These are phyloP conservation scores for Polydrusus pterygomalis DNA, from an alignment of 2,888 invertebrate species.

Conservation along the genomic window DNA sequence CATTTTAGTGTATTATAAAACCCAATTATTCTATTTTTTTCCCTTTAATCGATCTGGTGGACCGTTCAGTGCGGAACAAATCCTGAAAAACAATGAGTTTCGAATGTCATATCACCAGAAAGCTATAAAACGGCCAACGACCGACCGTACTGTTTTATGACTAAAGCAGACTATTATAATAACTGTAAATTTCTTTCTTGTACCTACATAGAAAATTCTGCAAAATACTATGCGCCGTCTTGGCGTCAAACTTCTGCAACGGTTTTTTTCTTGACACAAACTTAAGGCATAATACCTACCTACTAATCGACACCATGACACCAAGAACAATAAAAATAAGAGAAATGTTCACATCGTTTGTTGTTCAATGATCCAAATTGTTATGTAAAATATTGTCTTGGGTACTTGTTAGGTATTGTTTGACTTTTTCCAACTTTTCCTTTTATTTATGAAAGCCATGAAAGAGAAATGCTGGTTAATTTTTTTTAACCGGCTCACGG, in stretches of 20 bases:
- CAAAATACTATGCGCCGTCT: slow-evolving; percentile 1
- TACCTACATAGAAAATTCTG: slow-evolving; percentile 40
- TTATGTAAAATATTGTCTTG: slow-evolving; percentile 11
- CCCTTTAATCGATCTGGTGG: slow-evolving; percentile 9
- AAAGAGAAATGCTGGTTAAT: not conserved
- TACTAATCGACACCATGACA: no score
- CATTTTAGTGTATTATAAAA: not conserved
- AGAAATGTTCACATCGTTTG: slow-evolving; percentile 7
- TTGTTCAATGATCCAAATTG: slow-evolving; percentile 6
- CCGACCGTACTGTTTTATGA: slow-evolving; percentile 42
- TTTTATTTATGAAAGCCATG: not conserved
- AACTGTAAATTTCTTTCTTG: slow-evolving; percentile 49
- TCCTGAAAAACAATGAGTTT: slow-evolving; percentile 38
- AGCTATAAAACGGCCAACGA: slow-evolving; percentile 46
- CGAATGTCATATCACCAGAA: slow-evolving; percentile 32
- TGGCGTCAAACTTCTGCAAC: slow-evolving; percentile 18
- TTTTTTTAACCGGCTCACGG: not conserved
- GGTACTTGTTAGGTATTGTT: not conserved
- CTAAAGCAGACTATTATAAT: slow-evolving; percentile 7
- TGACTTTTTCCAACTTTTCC: not conserved
- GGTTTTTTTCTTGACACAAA: not conserved
- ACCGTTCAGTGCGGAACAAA: slow-evolving; percentile 30
- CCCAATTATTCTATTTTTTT: not conserved
- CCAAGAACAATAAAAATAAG: not conserved
- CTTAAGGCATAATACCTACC: not conserved